phyloP scores from a whole-genome alignment of 1,140 invertebrate species.

The Laupala kohalensis region DNA sequence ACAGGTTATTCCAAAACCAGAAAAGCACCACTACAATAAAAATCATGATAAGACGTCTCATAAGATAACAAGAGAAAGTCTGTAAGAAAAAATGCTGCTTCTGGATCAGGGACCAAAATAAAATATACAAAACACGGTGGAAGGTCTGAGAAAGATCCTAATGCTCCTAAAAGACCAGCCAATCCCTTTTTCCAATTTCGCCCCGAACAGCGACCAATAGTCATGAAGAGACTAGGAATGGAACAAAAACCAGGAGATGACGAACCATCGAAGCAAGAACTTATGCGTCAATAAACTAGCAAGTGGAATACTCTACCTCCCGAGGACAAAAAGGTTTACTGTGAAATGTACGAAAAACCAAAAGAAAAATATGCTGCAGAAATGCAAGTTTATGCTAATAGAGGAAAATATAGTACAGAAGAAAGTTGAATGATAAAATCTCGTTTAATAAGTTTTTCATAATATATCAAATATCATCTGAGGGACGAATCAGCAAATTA shows the following conservation, averaged over 20 bases:
- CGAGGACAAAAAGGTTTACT: constrained; percentile 59
- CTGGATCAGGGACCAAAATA: constrained; percentile 30
- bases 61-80: neutral
- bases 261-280: constrained; percentile 58
- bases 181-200: constrained; percentile 73
- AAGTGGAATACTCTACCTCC: constrained; percentile 55
- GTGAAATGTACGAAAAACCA: constrained; percentile 63
- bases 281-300: constrained; percentile 56
- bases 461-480: no score
- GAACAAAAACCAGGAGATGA: constrained; percentile 42
- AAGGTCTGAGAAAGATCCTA: constrained; percentile 50
- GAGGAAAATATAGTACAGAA: neutral
- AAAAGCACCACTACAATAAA: constrained; percentile 20
- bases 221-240: constrained; percentile 38
- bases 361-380: constrained; percentile 64
- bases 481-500: no score
- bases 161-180: constrained; percentile 61
- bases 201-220: constrained; percentile 55
- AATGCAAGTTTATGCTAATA: constrained; percentile 43
- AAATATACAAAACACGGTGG: constrained; percentile 30
- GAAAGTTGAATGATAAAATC: neutral
- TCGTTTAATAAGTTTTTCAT: neutral
- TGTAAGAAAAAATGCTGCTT: constrained; percentile 6
- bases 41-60: neutral
- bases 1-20: constrained; percentile 25